phyloP scores from a whole-genome alignment of 2,797 vertebrate species.

The Poeciliopsis presidionis region DNA sequence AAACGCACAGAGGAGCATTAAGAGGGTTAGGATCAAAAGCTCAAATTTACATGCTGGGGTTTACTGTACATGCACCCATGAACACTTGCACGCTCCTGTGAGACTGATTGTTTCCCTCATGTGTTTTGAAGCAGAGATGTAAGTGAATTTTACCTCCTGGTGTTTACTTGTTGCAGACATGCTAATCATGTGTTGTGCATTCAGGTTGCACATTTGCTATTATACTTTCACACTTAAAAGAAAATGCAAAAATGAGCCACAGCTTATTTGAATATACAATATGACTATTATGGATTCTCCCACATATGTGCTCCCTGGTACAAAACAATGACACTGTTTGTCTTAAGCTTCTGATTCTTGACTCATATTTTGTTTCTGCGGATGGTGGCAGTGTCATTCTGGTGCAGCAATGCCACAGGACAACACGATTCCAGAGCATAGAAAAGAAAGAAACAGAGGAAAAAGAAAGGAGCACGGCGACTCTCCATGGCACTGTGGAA shows the following conservation, averaged over 20 bases:
- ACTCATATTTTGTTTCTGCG: slow-evolving; percentile 69
- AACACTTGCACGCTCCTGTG: slow-evolving; percentile 53
- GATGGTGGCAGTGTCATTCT: slow-evolving; percentile 77
- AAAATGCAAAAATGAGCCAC: slow-evolving; percentile 27
- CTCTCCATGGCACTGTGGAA: slow-evolving; percentile 61
- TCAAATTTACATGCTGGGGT: slow-evolving; percentile 53
- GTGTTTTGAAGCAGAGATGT: slow-evolving; percentile 64
- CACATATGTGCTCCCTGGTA: slow-evolving; percentile 15
- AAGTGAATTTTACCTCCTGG: slow-evolving; percentile 53
- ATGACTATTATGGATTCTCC: slow-evolving; percentile 2
- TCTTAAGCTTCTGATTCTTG: slow-evolving; percentile 67
- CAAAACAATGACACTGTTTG: slow-evolving; percentile 35
- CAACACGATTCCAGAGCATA: slow-evolving; percentile 53
- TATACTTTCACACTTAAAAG: slow-evolving; percentile 55
- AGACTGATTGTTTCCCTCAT: slow-evolving; percentile 61
- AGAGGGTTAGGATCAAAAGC: slow-evolving; percentile 67
- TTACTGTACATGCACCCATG: slow-evolving; percentile 52
- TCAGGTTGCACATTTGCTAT: slow-evolving; percentile 40
- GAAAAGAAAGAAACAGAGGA: slow-evolving; percentile 62
- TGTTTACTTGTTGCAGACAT: slow-evolving; percentile 71
- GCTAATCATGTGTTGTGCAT: slow-evolving; percentile 68
- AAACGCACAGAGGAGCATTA: slow-evolving; percentile 65
- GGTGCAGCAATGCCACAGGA: slow-evolving; percentile 69
- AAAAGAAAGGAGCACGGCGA: slow-evolving; percentile 21
- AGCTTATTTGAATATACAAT: slow-evolving; percentile 25